Base-by-base conservation (phyloP, 2,888 invertebrate species). In the Ormyrus nitidulus region DNA sequence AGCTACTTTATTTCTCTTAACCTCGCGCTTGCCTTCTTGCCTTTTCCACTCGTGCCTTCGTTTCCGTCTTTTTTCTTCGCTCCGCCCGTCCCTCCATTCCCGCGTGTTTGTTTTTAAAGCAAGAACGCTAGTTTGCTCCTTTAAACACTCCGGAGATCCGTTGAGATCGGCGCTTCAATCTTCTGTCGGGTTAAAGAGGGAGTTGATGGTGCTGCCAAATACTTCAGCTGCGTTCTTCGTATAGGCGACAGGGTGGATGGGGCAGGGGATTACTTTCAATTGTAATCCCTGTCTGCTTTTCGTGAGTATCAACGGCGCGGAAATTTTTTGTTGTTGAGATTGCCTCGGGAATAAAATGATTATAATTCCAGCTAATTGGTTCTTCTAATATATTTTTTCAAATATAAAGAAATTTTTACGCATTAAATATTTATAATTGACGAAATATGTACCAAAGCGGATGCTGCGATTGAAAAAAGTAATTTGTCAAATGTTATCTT, bases 1-100 rank as follows among this genome's bases (percentile, higher is more conserved):
- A 62, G 51, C 62, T 79, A 79, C 73, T 73, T 79, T 68, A 79
- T 73, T 79, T 79, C 71, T 69, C 73, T 78, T 73, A 73, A 49
- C 44, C 11, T 19, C 54, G 19, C 44, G 6, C 72, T 53, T 9
- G 11, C 6, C 19, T 58, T 13, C 69, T 34, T 11, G 11, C 34
- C 34, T 34, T 34, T 34, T 34, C 34, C 34, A 34, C 34, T 58
- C 13, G 46, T 9, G 10, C 53, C 8, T 7, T 56, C 66, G 19
- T 48, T 19, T 46, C 48, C 8, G 2, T 6, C 51, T 59, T n/a
- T 19, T 13, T 58, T 11, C 10, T 4, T 61, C 59, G 0, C 66
- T 54, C 6, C 62, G 7, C 44, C 44, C 48, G 51, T 68, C 6
- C 48, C 54, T 19, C 19, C 54, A 48, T 56, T 46, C n/a, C 65